These are phyloP conservation scores for Eublepharis macularius DNA, from an alignment of 2,113 vertebrate species.

Conservation along the genomic window DNA sequence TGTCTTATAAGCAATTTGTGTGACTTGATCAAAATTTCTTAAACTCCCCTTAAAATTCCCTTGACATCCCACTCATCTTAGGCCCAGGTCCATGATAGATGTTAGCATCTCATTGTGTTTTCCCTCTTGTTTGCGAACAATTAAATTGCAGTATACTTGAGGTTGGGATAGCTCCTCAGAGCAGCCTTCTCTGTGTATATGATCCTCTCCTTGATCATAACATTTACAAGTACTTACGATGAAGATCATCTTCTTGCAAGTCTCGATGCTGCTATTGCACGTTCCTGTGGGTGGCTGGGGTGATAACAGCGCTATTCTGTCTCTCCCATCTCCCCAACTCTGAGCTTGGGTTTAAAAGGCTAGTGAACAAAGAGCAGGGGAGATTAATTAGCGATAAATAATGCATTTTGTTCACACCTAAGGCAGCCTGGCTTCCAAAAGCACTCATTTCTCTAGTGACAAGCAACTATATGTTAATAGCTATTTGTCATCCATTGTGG, in stretches of 20 bases:
- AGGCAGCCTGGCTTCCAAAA: slow-evolving; percentile 47
- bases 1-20: neutral
- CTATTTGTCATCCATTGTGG: slow-evolving; percentile 49
- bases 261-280: neutral
- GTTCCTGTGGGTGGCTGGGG: neutral
- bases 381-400: slow-evolving; percentile 65
- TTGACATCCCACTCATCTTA: neutral
- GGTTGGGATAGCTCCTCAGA: neutral
- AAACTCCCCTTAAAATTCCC: neutral
- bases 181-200: neutral
- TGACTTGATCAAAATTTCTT: neutral
- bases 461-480: slow-evolving; percentile 54
- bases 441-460: slow-evolving; percentile 51
- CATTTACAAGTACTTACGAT: neutral
- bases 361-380: neutral
- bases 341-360: neutral
- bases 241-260: neutral
- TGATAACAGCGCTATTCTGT: neutral
- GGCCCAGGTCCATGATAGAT: neutral
- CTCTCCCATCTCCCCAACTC: fast-evolving
- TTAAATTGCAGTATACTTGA: neutral
- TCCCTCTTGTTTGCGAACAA: too few species aligned
- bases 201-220: neutral
- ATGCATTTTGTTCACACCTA: slow-evolving; percentile 61
- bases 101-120: neutral